These are phyloP conservation scores for Zenarchopterus dispar DNA, from an alignment of 2,797 vertebrate genomes.

Conservation along the genomic window DNA sequence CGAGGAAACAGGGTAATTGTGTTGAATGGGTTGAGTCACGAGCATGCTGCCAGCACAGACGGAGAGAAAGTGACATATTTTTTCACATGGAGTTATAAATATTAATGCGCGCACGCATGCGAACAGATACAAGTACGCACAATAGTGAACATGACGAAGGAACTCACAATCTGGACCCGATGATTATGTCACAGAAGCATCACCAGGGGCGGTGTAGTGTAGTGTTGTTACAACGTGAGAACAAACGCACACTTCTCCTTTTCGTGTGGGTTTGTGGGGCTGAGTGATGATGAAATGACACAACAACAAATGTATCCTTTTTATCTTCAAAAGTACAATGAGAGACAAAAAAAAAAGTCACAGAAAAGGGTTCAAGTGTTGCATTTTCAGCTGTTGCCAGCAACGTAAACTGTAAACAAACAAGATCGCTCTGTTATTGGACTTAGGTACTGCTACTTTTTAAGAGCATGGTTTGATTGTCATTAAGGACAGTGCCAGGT, in stretches of 20 bases:
- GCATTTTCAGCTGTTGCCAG: too few species aligned
- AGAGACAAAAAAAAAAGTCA: neutral
- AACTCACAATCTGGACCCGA: conserved; percentile 18
- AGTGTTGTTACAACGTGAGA: conserved; percentile 6
- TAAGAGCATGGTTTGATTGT: conserved; percentile 1
- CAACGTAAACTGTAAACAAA: neutral
- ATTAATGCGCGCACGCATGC: conserved; percentile 15
- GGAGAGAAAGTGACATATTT: conserved; percentile 58
- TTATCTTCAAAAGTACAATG: conserved; percentile 1
- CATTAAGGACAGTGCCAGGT: conserved; percentile 1
- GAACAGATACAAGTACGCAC: neutral
- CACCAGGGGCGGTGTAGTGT: neutral
- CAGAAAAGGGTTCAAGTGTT: neutral
- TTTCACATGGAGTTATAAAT: conserved; percentile 47
- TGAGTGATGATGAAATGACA: conserved; percentile 1
- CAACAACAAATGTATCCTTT: neutral
- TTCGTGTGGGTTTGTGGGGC: neutral
- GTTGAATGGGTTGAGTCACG: conserved; percentile 60
- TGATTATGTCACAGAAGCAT: conserved; percentile 21
- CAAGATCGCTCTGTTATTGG: neutral
- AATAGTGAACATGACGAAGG: conserved; percentile 8
- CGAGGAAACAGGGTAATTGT: conserved; percentile 54
- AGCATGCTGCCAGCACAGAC: conserved; percentile 47
- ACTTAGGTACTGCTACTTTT: neutral
- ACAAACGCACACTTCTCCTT: conserved; percentile 11